A percentile compares a stretch with the other conserved stretches of the same genome.
These are phyloP conservation scores for Podarcis siculus DNA, from an alignment of 2,797 vertebrate species.

Conservation along the genomic window DNA sequence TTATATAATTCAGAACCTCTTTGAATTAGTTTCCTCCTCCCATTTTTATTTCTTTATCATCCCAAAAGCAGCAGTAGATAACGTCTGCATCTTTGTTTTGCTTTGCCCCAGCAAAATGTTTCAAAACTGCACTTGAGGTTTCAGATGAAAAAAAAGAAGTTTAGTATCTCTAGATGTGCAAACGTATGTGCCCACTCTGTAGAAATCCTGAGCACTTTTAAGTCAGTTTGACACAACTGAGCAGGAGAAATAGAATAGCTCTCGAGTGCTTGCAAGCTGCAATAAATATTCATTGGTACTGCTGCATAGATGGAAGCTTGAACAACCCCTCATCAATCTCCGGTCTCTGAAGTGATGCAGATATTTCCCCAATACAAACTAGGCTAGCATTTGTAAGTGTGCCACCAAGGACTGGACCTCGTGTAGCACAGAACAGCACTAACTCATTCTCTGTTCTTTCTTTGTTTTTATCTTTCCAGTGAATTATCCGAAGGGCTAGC, in stretches of 20 bases:
- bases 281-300: slow-evolving; percentile 60
- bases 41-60: no score
- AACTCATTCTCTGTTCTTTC: neutral
- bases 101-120: no score
- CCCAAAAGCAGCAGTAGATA: no score
- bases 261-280: slow-evolving; percentile 38
- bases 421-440: neutral
- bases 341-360: slow-evolving; percentile 25
- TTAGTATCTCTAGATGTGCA: slow-evolving; percentile 44
- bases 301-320: slow-evolving; percentile 39
- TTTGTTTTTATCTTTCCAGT: neutral
- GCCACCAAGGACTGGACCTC: neutral
- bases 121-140: slow-evolving; percentile 8
- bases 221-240: slow-evolving; percentile 53
- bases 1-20: neutral
- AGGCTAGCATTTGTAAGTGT: neutral
- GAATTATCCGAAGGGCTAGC: neutral
- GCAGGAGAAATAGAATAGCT: slow-evolving; percentile 53
- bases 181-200: slow-evolving; percentile 32
- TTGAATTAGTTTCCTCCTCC: no score
- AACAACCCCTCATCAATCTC: slow-evolving; percentile 23
- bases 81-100: no score
- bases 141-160: slow-evolving; percentile 4
- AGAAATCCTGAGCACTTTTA: slow-evolving; percentile 60
- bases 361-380: neutral